Evolutionary conservation across 2,113 vertebrate species (phyloP).

Genomic region (Thunnus maccoyii): DNA sequence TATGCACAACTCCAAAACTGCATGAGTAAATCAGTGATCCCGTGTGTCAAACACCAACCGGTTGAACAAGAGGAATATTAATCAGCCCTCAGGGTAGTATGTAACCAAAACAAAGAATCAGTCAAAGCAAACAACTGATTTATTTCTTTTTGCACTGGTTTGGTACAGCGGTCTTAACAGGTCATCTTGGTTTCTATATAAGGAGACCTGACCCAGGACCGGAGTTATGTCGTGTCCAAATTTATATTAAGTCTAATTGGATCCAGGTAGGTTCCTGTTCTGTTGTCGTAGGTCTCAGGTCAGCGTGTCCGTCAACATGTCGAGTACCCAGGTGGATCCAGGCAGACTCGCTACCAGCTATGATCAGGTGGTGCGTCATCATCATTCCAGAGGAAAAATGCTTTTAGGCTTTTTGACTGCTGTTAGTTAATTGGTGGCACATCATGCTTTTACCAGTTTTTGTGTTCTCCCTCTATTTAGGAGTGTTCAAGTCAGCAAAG

Average conservation of each 20-base stretch:
- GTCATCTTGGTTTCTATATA: not conserved
- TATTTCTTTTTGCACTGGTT: not conserved
- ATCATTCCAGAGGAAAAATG: too few species aligned
- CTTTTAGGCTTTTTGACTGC: too few species aligned
- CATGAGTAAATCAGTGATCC: conserved; percentile 2
- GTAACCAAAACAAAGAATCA: not conserved
- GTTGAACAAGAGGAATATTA: conserved; percentile 16
- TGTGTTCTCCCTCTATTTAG: too few species aligned
- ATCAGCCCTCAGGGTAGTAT: not conserved
- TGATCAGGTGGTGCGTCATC: too few species aligned
- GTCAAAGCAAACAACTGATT: not conserved
- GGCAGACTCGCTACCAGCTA: too few species aligned
- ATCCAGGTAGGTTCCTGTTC: not conserved
- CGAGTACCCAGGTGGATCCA: not conserved
- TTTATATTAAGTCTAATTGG: not conserved
- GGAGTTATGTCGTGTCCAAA: not conserved
- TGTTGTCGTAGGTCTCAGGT: not conserved
- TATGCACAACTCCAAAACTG: not conserved
- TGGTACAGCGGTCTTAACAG: not conserved
- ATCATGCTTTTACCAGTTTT: too few species aligned
- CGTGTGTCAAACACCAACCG: not conserved
- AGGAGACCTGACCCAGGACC: not conserved
- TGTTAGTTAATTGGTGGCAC: too few species aligned
- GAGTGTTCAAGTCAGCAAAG: too few species aligned
- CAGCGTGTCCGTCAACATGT: not conserved